Evolutionary conservation across 2,797 vertebrate species (phyloP), one percentile per base, ranked within the genome.

Genomic region (Menidia menidia): DNA sequence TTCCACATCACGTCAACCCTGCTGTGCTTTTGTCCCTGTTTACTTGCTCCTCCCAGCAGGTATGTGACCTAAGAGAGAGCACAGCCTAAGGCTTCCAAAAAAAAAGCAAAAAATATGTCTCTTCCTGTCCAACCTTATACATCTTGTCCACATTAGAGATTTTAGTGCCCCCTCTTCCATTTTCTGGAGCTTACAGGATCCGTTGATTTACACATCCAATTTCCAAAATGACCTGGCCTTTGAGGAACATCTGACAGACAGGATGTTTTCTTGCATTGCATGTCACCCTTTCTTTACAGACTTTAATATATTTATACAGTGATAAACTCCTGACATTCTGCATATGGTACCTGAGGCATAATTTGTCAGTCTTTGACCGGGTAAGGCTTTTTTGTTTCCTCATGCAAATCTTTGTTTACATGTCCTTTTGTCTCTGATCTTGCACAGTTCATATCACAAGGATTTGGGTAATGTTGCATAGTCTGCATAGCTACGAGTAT

Each of bases 341-440:
- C 90, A 86, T 88, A 85, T 78, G 88, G 55, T 48, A 88, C 89
- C 84, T 57, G 77, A 82, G 89, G 90, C 89, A 15, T 30, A 83
- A 84, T 73, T 71, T 78, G 81, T 87, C 86, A 76, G 48, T 12
- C 57, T 77, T 51, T 83, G 86, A 90, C 81, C 75, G 4, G 13
- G 42, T 56, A 16, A 33, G 41, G 50, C 32, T 11, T 53, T 41
- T 72, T 81, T 71, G 35, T 51, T 15, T 18, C 32, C 72, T 63
- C 18, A 88, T 89, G 87, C 82, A 72, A 73, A 84, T 88, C 43
- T 72, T 65, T 86, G 80, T 89, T 87, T 78, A 78, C 77, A 55
- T 73, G 77, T 44, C 79, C 76, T 78, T 76, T 84, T 80, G 59
- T 80, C 78, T 84, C 60, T 15, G 41, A 35, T 42, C 44, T 60